Conservation (phyloP, 1,140 invertebrate genomes). For the Limonius californicus region DNA sequence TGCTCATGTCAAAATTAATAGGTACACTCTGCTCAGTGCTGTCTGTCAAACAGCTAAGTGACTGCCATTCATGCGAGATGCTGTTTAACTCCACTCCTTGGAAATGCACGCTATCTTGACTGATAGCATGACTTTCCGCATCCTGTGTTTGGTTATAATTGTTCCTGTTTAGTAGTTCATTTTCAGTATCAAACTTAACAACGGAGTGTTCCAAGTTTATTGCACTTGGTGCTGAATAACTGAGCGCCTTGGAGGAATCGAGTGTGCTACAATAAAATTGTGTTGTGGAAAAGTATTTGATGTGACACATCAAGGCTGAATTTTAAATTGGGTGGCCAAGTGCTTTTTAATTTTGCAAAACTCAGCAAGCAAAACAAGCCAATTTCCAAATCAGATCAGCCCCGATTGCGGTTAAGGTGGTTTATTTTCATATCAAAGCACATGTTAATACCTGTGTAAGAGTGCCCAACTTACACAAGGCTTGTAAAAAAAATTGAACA, state of each 20-base stretch:
- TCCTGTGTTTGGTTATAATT: slow-evolving; percentile 26
- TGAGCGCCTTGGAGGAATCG: slow-evolving; percentile 66
- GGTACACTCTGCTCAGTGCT: slow-evolving; percentile 86
- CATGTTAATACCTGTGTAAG: too few relatives aligned
- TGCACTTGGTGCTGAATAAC: slow-evolving; percentile 79
- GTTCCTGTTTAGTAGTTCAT: slow-evolving; percentile 12
- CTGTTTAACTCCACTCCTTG: slow-evolving; percentile 46
- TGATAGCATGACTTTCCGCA: slow-evolving; percentile 34
- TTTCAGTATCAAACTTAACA: slow-evolving; percentile 61
- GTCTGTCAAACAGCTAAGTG: slow-evolving; percentile 77
- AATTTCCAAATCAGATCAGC: too few relatives aligned
- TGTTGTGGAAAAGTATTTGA: too few relatives aligned
- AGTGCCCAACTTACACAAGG: too few relatives aligned
- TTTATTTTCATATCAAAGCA: too few relatives aligned
- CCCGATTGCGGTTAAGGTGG: too few relatives aligned
- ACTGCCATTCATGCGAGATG: slow-evolving; percentile 65
- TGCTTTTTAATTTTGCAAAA: too few relatives aligned
- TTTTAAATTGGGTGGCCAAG: too few relatives aligned
- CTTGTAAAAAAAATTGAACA: too few relatives aligned
- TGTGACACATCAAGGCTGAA: too few relatives aligned
- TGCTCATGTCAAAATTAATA: slow-evolving; percentile 88
- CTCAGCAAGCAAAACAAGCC: too few relatives aligned
- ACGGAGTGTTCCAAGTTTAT: slow-evolving; percentile 75
- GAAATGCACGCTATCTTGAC: slow-evolving; percentile 50
- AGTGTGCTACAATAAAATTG: slow-evolving; percentile 47